Percentiles rank a stretch among this genome's conserved stretches.
Evolutionary conservation across 2,888 invertebrate genomes (phyloP).

Genomic region (Drosophila emarginata): DNA sequence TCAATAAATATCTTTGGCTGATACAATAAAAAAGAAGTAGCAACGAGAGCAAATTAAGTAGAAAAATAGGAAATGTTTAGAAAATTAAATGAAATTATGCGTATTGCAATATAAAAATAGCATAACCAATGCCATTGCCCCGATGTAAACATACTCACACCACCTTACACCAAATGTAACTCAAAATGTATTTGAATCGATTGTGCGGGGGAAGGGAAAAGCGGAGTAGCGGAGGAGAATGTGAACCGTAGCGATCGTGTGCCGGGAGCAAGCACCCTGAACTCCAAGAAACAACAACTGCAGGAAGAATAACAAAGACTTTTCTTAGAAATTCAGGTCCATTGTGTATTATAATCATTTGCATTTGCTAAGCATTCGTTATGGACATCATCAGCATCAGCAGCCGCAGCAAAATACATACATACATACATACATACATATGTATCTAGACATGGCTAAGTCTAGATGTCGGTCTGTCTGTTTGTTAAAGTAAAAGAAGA

Average conservation of each 20-base stretch:
- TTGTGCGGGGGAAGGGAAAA: background rate
- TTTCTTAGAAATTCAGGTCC: conserved; percentile 55
- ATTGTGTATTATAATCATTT: conserved; percentile 54
- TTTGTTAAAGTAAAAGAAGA: conserved; percentile 1
- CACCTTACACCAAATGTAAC: conserved; percentile 28
- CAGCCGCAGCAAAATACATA: conserved; percentile 27
- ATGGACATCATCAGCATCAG: conserved; percentile 47
- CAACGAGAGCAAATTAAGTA: conserved; percentile 63
- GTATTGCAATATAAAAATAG: conserved; percentile 62
- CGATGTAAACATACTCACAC: conserved; percentile 60
- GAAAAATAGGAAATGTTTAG: conserved; percentile 64
- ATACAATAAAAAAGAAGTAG: conserved; percentile 66
- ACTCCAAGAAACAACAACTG: conserved; percentile 28
- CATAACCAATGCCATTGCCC: conserved; percentile 35
- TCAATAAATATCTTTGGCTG: conserved; percentile 64
- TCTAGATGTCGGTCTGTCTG: conserved; percentile 18
- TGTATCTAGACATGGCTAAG: conserved; percentile 49
- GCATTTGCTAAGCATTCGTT: conserved; percentile 52
- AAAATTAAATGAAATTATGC: conserved; percentile 56
- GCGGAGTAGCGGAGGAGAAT: conserved; percentile 18
- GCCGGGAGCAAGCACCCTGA: conserved; percentile 20
- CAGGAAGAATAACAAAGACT: conserved; percentile 27
- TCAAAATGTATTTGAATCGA: conserved; percentile 28
- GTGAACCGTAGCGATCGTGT: conserved; percentile 43
- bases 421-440: background rate